These are phyloP conservation scores for Diplazon laetatorius DNA, from an alignment of 2,888 invertebrate species.

Conservation along the genomic window DNA sequence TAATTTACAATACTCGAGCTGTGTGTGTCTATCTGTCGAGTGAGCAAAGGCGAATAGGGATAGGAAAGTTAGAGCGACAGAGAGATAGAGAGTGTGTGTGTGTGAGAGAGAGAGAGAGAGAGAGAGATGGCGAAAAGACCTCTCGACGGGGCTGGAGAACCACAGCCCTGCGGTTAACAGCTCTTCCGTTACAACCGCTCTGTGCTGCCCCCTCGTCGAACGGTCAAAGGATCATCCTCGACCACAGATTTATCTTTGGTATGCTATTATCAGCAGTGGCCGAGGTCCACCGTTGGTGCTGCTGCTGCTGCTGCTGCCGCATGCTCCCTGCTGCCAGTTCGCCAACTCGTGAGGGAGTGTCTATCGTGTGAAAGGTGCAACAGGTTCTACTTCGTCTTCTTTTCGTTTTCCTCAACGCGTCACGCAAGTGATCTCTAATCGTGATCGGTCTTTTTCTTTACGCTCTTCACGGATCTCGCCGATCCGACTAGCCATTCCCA, in stretches of 20 bases:
- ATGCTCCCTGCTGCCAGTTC: conserved; percentile 13
- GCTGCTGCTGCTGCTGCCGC: conserved; percentile 13
- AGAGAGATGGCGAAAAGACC: conserved; percentile 23
- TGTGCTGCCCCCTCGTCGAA: conserved; percentile 47
- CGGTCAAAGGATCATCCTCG: conserved; percentile 64
- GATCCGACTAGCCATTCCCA: conserved; percentile 38
- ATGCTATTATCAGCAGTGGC: conserved; percentile 56
- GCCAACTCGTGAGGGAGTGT: conserved; percentile 44
- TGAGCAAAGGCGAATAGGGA: neutral
- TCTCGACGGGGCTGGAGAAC: conserved; percentile 38
- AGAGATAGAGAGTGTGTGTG: conserved; percentile 33
- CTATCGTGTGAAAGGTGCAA: conserved; percentile 61
- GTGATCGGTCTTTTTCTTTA: conserved; percentile 41
- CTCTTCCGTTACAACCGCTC: conserved; percentile 57
- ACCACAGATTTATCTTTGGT: conserved; percentile 63
- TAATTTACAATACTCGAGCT: conserved; percentile 50
- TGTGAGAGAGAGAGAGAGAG: conserved; percentile 16
- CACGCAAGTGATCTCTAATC: conserved; percentile 61
- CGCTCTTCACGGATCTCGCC: neutral
- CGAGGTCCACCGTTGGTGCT: conserved; percentile 7
- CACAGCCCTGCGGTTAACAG: conserved; percentile 61
- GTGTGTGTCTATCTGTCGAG: conserved; percentile 28
- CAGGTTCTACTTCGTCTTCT: conserved; percentile 53
- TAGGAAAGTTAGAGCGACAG: conserved; percentile 6
- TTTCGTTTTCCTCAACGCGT: conserved; percentile 34